Conservation (phyloP, 2,113 vertebrate species). For the Cavia aperea region DNA sequence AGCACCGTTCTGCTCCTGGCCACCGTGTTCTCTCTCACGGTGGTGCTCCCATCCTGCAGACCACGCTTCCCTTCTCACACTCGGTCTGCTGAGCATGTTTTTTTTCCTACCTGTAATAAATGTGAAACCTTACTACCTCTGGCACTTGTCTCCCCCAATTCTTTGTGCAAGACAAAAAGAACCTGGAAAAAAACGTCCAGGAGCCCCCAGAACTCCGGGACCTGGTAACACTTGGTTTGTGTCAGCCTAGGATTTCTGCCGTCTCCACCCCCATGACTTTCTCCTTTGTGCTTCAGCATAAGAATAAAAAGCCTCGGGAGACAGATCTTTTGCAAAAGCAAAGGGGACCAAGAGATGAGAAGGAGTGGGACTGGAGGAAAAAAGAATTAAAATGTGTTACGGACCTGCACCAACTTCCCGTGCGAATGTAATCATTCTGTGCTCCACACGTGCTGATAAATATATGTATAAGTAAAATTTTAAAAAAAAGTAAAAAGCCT, state of each 20-base stretch:
- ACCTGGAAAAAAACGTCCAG: neutral
- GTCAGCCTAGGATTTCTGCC: neutral
- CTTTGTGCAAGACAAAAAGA: neutral
- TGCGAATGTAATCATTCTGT: neutral
- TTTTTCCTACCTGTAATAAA: neutral
- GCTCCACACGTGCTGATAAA: neutral
- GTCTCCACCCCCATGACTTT: neutral
- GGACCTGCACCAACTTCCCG: neutral
- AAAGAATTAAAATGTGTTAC: neutral
- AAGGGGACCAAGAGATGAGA: neutral
- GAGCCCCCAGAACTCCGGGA: neutral
- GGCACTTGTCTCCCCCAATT: neutral
- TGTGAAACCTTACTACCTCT: neutral
- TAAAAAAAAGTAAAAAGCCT: neutral
- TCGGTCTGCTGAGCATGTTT: neutral
- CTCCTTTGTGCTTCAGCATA: neutral
- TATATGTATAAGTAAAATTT: neutral
- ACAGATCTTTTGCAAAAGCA: neutral
- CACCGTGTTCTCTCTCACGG: neutral
- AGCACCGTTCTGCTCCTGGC: neutral
- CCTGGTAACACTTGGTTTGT: neutral
- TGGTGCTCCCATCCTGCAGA: neutral
- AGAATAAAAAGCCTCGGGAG: neutral
- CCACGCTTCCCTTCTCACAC: too few species aligned
- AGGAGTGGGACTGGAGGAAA: neutral